Base-by-base conservation (phyloP, 1,140 invertebrate genomes). In the Bilobella aurantiaca region DNA sequence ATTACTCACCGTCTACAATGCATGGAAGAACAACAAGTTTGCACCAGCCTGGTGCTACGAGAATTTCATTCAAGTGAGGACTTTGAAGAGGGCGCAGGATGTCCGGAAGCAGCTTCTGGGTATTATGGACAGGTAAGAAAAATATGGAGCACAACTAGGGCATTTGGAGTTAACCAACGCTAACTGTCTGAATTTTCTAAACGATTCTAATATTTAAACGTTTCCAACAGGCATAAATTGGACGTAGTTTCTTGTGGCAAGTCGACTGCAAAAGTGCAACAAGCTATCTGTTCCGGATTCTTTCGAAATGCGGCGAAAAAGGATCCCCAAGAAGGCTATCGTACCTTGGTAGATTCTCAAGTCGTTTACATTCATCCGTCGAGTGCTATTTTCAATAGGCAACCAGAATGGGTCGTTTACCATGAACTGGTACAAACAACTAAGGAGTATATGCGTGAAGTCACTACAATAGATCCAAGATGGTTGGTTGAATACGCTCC, bases 21-120 rank as follows among this genome's bases (percentile, higher is more conserved):
- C 95, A 27, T 99, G 97, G 97, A 93, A 93, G 75, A 98, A 98
- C 75, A 98, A 98, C 77, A 97, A 98, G 76, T 98, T 98, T 78
- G 96, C 92, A 0, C 96, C 94, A 77, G 92, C 94, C 0, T 99
- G 96, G 97, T 99, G 96, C 78, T 98, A 96, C 76, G 96, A 99
- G 77, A 99, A 99, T 80, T 99, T 99, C 79, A 93, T 99, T 5
- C 97, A 99, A 80, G 93, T 96, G 31, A 79, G 96, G 25, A 98
- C 95, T 0, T 78, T 99, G 32, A 98, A 98, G 79, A 81, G 96
- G 62, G 93, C 96, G 0, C 96, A 99, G 78, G 97, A 99, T 81
- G 95, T 99, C 0, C 81, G 96, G 5, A 99, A 99, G 81, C 97
- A 99, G 78, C 79, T 99, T 67, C 79, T 99, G 0, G 94, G 94